Base-by-base conservation (phyloP, 2,113 vertebrate species). In the Numida meleagris region DNA sequence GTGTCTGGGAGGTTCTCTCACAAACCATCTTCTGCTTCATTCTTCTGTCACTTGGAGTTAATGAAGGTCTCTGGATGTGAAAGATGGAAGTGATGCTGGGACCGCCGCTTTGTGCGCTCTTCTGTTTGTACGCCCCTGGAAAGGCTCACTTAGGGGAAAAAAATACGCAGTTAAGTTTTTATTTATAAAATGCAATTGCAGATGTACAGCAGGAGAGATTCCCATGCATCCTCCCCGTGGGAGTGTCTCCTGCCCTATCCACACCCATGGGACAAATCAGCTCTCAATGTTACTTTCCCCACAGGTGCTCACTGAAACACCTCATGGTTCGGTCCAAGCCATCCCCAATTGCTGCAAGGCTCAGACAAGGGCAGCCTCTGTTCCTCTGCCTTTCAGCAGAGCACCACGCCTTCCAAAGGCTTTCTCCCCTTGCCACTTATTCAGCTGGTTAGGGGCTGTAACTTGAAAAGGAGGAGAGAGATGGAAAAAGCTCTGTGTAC, bases 111-210 rank as follows among this genome's bases (percentile, higher is more conserved):
- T 42, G 20, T n/a, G 31, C 25, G 53, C 38, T 33, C 31, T 74
- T 74, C 53, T 42, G 9, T 33, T 45, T 42, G n/a, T 7, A 34
- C 31, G 14, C 16, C 33, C 19, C 43, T 23, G 4, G 34, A 48
- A 63, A 68, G 43, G 12, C n/a, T 13, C 4, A 6, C 23, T 2
- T 0, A 3, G 24, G 14, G 11, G 2, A 8, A 34, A 68, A 36
- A 27, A 27, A 1, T 2, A 14, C 23, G 12, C 2, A 20, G 4
- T 2, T n/a, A 1, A 10, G 2, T 2, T 68, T 87, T 76, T 62
- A 43, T 68, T 57, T 11, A 10, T 55, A 12, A 40, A 90, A 31
- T 31, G 7, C 14, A 19, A 2, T 10, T 12, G 29, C 19, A 33
- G 45, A 5, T 29, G 40, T 27, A 14, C 9, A 86, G 74, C 51